Conservation (phyloP, 2,797 vertebrate genomes). For the Hemitrygon akajei region DNA sequence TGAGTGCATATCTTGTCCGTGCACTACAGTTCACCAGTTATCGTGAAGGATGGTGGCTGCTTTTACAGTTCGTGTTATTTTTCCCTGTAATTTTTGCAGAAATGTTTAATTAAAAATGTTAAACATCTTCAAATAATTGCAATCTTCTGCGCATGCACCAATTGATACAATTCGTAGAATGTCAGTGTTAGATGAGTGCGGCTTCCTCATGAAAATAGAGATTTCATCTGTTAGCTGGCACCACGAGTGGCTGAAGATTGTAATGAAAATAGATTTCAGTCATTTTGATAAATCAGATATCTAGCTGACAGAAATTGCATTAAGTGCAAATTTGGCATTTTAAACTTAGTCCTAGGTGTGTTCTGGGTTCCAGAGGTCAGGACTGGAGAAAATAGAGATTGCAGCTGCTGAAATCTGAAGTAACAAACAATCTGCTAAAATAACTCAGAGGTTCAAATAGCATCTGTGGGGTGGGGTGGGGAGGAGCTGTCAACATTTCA, state of each 20-base stretch:
- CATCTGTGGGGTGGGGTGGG: too few relatives aligned
- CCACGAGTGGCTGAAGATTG: not conserved
- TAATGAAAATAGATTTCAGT: not conserved
- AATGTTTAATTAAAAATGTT: not conserved
- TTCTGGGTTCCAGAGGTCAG: not conserved
- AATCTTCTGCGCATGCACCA: not conserved
- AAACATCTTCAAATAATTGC: not conserved
- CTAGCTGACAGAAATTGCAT: not conserved
- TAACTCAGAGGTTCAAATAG: too few relatives aligned
- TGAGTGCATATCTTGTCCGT: too few relatives aligned
- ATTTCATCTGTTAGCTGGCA: not conserved
- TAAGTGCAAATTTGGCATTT: not conserved
- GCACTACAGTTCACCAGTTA: not conserved
- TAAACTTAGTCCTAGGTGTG: not conserved
- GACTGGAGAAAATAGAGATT: not conserved
- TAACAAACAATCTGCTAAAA: too few relatives aligned
- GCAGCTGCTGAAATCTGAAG: too few relatives aligned
- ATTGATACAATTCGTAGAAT: not conserved
- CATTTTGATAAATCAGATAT: not conserved
- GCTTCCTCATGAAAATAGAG: not conserved
- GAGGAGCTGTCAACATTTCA: too few relatives aligned
- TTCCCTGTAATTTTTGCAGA: not conserved
- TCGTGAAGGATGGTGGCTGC: not conserved
- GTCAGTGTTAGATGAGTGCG: not conserved
- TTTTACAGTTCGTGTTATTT: not conserved